phyloP scores from a whole-genome alignment of 1,140 invertebrate genomes.

The Dinothrombium tinctorium region DNA sequence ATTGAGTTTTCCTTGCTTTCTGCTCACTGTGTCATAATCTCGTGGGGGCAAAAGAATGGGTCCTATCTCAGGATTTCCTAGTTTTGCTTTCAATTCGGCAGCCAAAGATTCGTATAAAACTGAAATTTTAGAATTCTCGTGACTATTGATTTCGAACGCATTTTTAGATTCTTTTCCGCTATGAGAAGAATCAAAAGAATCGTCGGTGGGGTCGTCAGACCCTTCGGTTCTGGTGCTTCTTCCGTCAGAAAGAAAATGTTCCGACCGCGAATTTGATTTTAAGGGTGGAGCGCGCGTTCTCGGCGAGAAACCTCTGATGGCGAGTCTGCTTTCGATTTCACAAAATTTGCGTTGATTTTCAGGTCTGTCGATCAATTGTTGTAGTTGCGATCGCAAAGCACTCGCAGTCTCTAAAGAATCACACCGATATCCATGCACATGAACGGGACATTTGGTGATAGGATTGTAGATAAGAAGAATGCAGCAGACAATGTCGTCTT shows the following conservation, averaged over 20 bases:
- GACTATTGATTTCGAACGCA: neutral
- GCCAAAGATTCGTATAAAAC: conserved; percentile 68
- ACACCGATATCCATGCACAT: conserved; percentile 82
- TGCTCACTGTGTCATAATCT: conserved; percentile 57
- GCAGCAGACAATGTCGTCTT: conserved; percentile 66
- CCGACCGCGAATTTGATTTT: neutral
- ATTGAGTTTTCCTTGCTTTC: conserved; percentile 40
- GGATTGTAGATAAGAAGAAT: conserved; percentile 73
- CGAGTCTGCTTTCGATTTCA: conserved; percentile 40
- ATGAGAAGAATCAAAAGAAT: conserved; percentile 9
- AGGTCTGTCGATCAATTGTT: conserved; percentile 49
- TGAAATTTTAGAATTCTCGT: conserved; percentile 18
- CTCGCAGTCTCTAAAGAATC: conserved; percentile 77
- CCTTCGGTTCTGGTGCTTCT: conserved; percentile 17
- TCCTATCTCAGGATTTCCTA: conserved; percentile 31
- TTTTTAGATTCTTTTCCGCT: neutral
- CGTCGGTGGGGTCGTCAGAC: conserved; percentile 15
- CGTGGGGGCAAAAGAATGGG: conserved; percentile 66
- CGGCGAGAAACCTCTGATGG: conserved; percentile 21
- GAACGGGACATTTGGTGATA: conserved; percentile 57
- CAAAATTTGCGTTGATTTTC: conserved; percentile 64
- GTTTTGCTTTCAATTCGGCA: conserved; percentile 62
- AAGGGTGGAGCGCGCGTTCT: neutral
- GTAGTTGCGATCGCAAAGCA: conserved; percentile 52
- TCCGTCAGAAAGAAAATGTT: conserved; percentile 13